Evolutionary conservation across 1,140 invertebrate genomes (phyloP).

Genomic region (Nilaparvata lugens): DNA sequence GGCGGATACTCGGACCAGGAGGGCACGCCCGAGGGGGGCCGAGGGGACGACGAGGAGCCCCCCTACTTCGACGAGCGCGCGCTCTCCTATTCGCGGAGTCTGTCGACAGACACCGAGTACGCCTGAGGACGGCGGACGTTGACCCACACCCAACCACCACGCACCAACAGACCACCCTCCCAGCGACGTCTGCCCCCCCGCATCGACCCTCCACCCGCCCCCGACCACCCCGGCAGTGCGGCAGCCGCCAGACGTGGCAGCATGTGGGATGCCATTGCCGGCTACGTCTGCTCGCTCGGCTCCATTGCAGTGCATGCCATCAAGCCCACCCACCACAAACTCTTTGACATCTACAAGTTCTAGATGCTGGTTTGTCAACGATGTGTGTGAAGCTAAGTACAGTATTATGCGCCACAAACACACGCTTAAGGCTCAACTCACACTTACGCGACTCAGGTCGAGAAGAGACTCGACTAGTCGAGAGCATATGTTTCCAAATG

Average conservation of each 20-base stretch:
- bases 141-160: not conserved
- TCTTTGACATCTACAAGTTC: slow-evolving; percentile 16
- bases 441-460: no score
- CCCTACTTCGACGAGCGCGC: slow-evolving; percentile 30
- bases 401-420: no score
- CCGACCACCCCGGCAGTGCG: not conserved
- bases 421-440: no score
- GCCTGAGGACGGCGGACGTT: slow-evolving; percentile 43
- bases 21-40: slow-evolving; percentile 33
- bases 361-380: no score
- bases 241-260: slow-evolving; percentile 5
- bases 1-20: slow-evolving; percentile 40
- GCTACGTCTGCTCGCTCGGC: slow-evolving; percentile 21
- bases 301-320: slow-evolving; percentile 21
- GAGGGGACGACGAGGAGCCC: slow-evolving; percentile 26
- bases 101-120: slow-evolving; percentile 64
- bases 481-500: no score
- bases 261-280: slow-evolving; percentile 21
- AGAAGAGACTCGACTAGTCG: no score
- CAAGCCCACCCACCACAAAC: slow-evolving; percentile 20
- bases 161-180: not conserved
- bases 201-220: not conserved
- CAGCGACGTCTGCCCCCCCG: slow-evolving; percentile 10
- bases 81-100: slow-evolving; percentile 44
- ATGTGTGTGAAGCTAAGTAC: no score